These are phyloP conservation scores for Atractosteus spatula DNA, from an alignment of 2,113 vertebrate species.

Conservation along the genomic window DNA sequence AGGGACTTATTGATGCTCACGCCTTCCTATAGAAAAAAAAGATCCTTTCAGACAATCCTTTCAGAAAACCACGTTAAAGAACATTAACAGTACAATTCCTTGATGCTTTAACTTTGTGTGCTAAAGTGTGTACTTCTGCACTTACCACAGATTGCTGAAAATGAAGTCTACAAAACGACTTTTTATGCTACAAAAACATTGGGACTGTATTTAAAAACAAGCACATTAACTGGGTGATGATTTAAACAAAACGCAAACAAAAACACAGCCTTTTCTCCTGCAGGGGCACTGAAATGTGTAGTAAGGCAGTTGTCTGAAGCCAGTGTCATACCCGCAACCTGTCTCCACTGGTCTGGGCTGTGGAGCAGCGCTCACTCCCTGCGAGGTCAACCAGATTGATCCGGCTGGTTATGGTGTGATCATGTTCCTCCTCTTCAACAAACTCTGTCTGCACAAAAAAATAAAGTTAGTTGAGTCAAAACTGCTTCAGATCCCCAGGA, in stretches of 20 bases:
- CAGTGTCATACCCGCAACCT: constrained; percentile 75
- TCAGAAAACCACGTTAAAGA: too few relatives aligned
- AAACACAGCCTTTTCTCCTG: neutral
- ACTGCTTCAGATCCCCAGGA: too few relatives aligned
- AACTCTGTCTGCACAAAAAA: constrained; percentile 70
- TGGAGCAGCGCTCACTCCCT: constrained; percentile 83
- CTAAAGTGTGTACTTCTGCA: too few relatives aligned
- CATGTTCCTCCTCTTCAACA: constrained; percentile 84
- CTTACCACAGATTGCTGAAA: too few relatives aligned
- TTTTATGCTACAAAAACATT: too few relatives aligned
- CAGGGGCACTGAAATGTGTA: too few relatives aligned
- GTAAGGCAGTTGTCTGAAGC: neutral
- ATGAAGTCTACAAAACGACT: too few relatives aligned
- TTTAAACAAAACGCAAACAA: too few relatives aligned
- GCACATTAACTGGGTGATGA: too few relatives aligned
- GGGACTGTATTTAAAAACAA: too few relatives aligned
- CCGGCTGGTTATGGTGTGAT: constrained; percentile 81
- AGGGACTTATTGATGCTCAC: constrained; percentile 94
- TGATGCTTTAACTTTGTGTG: too few relatives aligned
- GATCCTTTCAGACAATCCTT: neutral
- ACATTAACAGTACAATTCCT: too few relatives aligned
- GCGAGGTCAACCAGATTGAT: constrained; percentile 91
- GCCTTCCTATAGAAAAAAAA: constrained; percentile 76
- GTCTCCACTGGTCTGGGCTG: constrained; percentile 77
- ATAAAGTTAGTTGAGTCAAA: neutral